phyloP scores from a whole-genome alignment of 1,140 invertebrate genomes.

The Drosophila punjabiensis region DNA sequence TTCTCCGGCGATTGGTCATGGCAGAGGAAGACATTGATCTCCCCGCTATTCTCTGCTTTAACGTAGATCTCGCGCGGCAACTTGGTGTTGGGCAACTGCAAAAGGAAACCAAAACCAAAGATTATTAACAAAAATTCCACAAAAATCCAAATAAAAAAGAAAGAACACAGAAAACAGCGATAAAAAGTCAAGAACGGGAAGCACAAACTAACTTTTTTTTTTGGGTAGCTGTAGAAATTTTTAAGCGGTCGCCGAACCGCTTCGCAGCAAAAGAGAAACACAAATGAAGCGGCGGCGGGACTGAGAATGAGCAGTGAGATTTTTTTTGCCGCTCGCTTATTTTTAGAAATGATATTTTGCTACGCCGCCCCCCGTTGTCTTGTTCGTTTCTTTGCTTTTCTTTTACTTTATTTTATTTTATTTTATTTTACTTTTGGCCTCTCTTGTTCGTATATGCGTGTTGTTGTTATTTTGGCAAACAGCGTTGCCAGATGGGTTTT shows the following conservation, averaged over 20 bases:
- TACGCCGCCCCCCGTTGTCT: slow-evolving; percentile 12
- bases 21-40: slow-evolving; percentile 97
- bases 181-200: slow-evolving; percentile 5
- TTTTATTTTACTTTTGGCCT: slow-evolving; percentile 6
- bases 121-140: slow-evolving; percentile 33
- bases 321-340: slow-evolving; percentile 38
- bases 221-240: slow-evolving; percentile 30
- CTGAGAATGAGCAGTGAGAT: slow-evolving; percentile 22
- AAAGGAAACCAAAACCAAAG: background rate
- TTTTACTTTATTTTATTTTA: slow-evolving; percentile 16
- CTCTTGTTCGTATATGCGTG: background rate
- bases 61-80: slow-evolving; percentile 92
- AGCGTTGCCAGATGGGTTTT: slow-evolving; percentile 15
- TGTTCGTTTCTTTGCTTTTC: slow-evolving; percentile 10
- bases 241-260: slow-evolving; percentile 44
- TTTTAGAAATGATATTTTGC: slow-evolving; percentile 69
- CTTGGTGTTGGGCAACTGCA: slow-evolving; percentile 87
- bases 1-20: slow-evolving; percentile 88
- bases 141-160: background rate
- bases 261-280: slow-evolving; percentile 44
- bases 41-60: slow-evolving; percentile 92
- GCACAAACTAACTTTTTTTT: slow-evolving; percentile 22
- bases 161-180: background rate
- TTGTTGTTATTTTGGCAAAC: slow-evolving; percentile 12
- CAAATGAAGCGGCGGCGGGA: slow-evolving; percentile 37